Evolutionary conservation across 2,797 vertebrate species (phyloP), one percentile per base, ranked within the genome.

Genomic region (Brachymystax lenok): DNA sequence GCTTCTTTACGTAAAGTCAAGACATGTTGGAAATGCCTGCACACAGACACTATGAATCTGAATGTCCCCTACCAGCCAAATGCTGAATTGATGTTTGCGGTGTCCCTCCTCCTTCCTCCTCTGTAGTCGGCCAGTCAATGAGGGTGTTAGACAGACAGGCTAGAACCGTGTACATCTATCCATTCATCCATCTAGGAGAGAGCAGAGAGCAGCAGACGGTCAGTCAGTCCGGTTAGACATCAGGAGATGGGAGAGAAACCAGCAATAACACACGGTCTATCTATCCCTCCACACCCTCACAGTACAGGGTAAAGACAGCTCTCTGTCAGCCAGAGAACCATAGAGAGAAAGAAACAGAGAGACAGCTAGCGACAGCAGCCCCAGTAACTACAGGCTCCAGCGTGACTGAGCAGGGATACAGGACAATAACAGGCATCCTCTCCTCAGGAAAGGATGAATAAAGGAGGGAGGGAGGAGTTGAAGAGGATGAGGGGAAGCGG

Each of bases 351-450:
- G 24, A 24, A 54, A 69, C 66, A 71, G 27, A 72, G 50, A 72
- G 56, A 79, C 40, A 78, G 28, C 56, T 13, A 71, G 70, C 27
- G 27, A 7, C 70, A n/a, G 52, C 24, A 54, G 40, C 10, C 40
- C 40, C 40, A 46, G 40, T 16, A 69, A 35, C 68, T 69, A 19
- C 68, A 14, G 40, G 71, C 70, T 16, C 17, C 7, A 4, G 56
- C 74, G 75, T 12, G 69, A 75, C 76, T 30, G 78, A 75, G 59
- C 73, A 75, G 82, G 74, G 86, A 91, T 88, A 77, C 85, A 86
- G 19, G 74, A 85, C 81, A 89, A 92, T 85, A 89, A 93, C 80
- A 93, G 85, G 88, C 88, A 89, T 87, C 80, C 75, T 76, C 64
- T 83, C 71, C 69, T 81, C 79, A 79, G 83, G 68, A 59, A 73